These are phyloP conservation scores for Cossypha heuglini DNA, from an alignment of 2,797 vertebrate species.

Conservation along the genomic window DNA sequence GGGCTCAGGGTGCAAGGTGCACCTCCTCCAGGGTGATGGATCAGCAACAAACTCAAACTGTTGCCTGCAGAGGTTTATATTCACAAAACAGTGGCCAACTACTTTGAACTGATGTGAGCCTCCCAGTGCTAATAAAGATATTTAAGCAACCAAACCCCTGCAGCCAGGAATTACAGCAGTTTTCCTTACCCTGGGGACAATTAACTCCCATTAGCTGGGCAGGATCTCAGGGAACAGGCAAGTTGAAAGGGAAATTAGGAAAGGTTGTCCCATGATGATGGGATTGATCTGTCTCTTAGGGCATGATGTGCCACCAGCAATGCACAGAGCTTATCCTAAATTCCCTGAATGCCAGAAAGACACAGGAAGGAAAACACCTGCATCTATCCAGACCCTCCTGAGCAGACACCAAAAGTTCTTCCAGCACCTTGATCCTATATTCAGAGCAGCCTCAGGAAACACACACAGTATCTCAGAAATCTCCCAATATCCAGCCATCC, in stretches of 20 bases:
- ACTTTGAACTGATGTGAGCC: background rate
- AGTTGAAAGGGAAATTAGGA: background rate
- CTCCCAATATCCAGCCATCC: background rate
- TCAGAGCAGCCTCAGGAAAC: background rate
- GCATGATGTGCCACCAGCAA: background rate
- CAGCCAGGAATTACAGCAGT: background rate
- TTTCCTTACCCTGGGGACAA: slow-evolving; percentile 12
- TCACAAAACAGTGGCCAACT: background rate
- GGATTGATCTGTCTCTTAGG: background rate
- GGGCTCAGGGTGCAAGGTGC: background rate
- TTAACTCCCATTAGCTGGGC: background rate
- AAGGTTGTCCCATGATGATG: background rate
- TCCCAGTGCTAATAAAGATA: background rate
- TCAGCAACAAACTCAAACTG: background rate
- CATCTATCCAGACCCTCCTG: background rate
- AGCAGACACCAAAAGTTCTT: background rate
- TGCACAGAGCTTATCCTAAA: background rate
- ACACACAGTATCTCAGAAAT: background rate
- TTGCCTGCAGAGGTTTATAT: background rate
- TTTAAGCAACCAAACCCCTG: background rate
- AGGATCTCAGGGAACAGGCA: background rate
- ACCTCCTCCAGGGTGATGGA: background rate
- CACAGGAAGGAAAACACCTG: background rate
- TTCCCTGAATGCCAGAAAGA: background rate
- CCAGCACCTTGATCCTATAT: background rate